Conservation (phyloP, 1,140 invertebrate genomes). For the Coenobita brevimanus region DNA sequence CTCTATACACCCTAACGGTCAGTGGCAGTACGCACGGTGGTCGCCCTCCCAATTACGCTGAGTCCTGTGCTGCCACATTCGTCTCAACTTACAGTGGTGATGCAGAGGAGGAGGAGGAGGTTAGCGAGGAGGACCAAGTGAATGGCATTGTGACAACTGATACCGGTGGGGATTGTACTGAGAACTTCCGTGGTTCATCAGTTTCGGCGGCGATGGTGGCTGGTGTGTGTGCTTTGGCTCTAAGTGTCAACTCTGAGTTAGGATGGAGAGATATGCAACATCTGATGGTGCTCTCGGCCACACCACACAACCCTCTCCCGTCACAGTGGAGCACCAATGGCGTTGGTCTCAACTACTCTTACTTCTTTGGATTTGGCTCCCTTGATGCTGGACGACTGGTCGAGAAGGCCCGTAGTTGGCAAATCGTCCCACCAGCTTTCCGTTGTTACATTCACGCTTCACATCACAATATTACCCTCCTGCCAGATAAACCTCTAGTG, state of each 20-base stretch:
- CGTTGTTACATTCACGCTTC: constrained; percentile 26
- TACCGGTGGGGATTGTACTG: constrained; percentile 91
- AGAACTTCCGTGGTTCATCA: constrained; percentile 91
- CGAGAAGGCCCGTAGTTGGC: constrained; percentile 78
- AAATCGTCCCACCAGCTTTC: constrained; percentile 27
- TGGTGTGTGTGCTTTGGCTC: constrained; percentile 93
- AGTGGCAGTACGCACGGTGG: constrained; percentile 46
- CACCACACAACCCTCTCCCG: constrained; percentile 74
- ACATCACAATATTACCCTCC: constrained; percentile 50
- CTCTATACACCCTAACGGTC: constrained; percentile 91
- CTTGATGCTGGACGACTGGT: constrained; percentile 98
- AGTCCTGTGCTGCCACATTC: constrained; percentile 50
- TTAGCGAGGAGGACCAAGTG: constrained; percentile 20
- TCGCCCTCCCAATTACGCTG: constrained; percentile 39
- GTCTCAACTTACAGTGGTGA: constrained; percentile 58
- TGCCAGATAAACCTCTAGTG: constrained; percentile 47
- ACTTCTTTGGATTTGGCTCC: constrained; percentile 96
- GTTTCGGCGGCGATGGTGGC: constrained; percentile 97
- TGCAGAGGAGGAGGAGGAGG: constrained; percentile 22
- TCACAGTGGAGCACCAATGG: constrained; percentile 88
- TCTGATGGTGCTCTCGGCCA: constrained; percentile 79
- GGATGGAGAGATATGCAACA: constrained; percentile 99
- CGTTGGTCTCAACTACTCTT: constrained; percentile 79
- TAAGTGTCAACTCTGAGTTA: constrained; percentile 90
- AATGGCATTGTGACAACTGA: constrained; percentile 54